A percentile compares a stretch with the other conserved stretches of the same genome.
Conservation (phyloP, 2,113 vertebrate genomes). For the Oxygymnocypris stewartii region DNA sequence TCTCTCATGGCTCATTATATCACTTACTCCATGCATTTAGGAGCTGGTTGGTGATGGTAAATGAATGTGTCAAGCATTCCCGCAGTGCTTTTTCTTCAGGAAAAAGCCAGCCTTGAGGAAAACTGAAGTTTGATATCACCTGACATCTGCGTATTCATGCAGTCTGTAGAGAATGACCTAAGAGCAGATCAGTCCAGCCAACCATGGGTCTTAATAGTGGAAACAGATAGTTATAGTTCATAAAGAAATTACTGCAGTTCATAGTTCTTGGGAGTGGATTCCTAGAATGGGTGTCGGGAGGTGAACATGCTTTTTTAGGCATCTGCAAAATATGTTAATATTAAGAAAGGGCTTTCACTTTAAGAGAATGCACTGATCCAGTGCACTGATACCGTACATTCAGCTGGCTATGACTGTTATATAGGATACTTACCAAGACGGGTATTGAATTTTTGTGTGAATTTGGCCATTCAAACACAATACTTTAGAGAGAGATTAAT, state of each 20-base stretch:
- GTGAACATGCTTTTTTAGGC: background rate
- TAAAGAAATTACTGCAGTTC: background rate
- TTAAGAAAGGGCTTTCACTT: no score
- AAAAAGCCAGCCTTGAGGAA: background rate
- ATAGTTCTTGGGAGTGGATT: slow-evolving; percentile 14
- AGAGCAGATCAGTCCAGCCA: slow-evolving; percentile 7
- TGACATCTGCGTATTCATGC: slow-evolving; percentile 13
- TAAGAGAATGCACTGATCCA: no score
- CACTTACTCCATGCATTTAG: background rate
- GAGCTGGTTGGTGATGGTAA: slow-evolving; percentile 5
- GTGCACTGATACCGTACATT: no score
- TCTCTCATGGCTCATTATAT: background rate
- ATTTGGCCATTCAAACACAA: no score
- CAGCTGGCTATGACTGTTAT: no score
- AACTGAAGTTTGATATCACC: background rate
- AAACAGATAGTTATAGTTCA: slow-evolving; percentile 3
- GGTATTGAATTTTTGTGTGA: no score
- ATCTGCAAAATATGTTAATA: slow-evolving; percentile 23
- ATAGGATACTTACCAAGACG: no score
- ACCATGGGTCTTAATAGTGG: background rate
- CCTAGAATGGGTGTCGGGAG: slow-evolving; percentile 7
- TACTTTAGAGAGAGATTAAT: no score
- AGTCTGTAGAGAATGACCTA: background rate
- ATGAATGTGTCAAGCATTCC: background rate
- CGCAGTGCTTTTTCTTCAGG: background rate